Conservation (phyloP, 2,797 vertebrate species). For the Sebastes hubbsi region DNA sequence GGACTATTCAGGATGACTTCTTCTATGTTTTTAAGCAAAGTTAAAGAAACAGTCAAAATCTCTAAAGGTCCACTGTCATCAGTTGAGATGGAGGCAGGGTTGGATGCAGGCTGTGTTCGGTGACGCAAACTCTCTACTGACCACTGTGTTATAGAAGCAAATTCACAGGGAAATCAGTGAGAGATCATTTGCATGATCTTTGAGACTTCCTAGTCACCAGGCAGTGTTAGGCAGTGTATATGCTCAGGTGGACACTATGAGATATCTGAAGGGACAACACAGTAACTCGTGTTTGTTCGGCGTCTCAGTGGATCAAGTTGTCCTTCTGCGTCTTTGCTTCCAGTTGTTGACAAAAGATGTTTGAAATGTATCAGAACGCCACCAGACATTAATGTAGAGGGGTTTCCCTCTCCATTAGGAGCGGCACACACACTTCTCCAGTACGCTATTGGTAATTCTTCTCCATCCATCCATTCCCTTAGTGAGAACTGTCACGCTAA, state of each 20-base stretch:
- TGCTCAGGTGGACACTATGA: not conserved
- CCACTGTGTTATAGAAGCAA: not conserved
- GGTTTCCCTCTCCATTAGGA: not conserved
- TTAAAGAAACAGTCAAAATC: not conserved
- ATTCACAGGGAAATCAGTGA: conserved; percentile 3
- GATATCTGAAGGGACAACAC: not conserved
- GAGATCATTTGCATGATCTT: not conserved
- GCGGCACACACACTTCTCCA: not conserved
- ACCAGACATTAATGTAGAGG: not conserved
- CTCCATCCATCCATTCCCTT: not conserved
- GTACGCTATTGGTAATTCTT: not conserved
- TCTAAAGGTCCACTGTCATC: not conserved
- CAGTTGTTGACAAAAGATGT: not conserved
- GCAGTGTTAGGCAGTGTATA: not conserved
- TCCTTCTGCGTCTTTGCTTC: not conserved
- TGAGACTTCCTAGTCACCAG: not conserved
- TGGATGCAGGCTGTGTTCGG: not conserved
- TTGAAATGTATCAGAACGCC: not conserved
- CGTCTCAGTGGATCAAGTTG: not conserved
- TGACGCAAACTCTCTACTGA: not conserved
- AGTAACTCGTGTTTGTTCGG: not conserved
- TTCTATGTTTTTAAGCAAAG: not conserved
- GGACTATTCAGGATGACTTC: not conserved
- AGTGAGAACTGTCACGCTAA: not conserved
- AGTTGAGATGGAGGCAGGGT: not conserved